These are phyloP conservation scores for Cervus canadensis DNA, from an alignment of 2,113 vertebrate species.

Conservation along the genomic window DNA sequence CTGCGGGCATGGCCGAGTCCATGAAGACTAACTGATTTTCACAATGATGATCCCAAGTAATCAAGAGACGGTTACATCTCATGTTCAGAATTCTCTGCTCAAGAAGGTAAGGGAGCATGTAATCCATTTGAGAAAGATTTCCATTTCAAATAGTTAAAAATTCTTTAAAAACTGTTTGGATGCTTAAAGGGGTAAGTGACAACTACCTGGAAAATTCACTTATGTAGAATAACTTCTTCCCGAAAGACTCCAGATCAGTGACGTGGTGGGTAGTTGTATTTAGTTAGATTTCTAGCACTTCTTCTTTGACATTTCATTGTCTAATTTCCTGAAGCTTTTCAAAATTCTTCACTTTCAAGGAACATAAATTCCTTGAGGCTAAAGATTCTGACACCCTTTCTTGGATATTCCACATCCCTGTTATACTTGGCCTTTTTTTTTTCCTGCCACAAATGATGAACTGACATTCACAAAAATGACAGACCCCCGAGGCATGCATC, in stretches of 20 bases:
- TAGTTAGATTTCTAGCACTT: neutral
- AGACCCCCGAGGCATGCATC: neutral
- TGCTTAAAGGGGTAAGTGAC: slow-evolving; percentile 42
- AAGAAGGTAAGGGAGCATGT: slow-evolving; percentile 23
- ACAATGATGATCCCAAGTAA: slow-evolving; percentile 2
- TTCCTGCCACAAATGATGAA: neutral
- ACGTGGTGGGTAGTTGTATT: neutral
- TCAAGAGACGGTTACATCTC: slow-evolving; percentile 47
- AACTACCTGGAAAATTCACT: slow-evolving; percentile 52
- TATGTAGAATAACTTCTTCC: neutral
- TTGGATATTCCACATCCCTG: neutral
- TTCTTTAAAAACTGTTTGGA: slow-evolving; percentile 22
- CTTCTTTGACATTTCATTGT: neutral
- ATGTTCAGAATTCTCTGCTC: slow-evolving; percentile 25
- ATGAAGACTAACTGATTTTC: slow-evolving; percentile 14
- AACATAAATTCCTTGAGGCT: neutral
- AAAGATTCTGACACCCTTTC: neutral
- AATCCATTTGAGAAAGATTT: slow-evolving; percentile 55
- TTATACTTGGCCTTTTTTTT: neutral
- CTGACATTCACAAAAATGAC: neutral
- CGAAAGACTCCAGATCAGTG: neutral
- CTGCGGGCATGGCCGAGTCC: neutral
- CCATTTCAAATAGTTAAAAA: slow-evolving; percentile 51
- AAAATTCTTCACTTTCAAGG: neutral
- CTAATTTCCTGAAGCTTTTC: neutral